phyloP scores from a whole-genome alignment of 1,140 invertebrate genomes.

The Grapholita molesta region DNA sequence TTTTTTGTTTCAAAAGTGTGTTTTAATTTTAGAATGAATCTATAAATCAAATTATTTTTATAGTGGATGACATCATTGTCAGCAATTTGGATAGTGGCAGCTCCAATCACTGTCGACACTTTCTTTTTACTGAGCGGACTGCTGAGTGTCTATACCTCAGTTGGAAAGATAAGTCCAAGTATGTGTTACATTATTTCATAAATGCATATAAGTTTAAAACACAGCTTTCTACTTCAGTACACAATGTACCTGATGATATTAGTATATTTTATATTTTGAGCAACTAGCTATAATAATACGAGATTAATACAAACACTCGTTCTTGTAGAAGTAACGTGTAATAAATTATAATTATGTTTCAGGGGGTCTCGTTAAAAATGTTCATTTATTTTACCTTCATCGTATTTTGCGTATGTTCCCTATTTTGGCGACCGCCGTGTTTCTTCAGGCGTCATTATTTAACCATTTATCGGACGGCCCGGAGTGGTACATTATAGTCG shows the following conservation, averaged over 20 bases:
- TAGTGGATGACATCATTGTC: slow-evolving; percentile 33
- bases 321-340: too few species aligned
- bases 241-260: too few species aligned
- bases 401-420: slow-evolving; percentile 80
- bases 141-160: slow-evolving; percentile 71
- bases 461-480: slow-evolving; percentile 80
- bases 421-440: slow-evolving; percentile 76
- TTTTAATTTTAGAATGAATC: neutral
- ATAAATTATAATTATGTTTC: neutral
- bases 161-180: slow-evolving; percentile 43
- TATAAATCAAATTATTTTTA: slow-evolving; percentile 18
- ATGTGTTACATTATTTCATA: slow-evolving; percentile 20
- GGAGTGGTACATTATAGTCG: slow-evolving; percentile 60
- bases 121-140: slow-evolving; percentile 76
- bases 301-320: too few species aligned
- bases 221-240: too few species aligned
- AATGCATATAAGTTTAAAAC: too few species aligned
- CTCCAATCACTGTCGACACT: slow-evolving; percentile 71
- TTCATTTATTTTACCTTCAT: slow-evolving; percentile 73
- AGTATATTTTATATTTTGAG: too few species aligned
- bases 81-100: slow-evolving; percentile 43
- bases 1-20: too few species aligned
- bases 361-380: slow-evolving; percentile 42
- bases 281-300: too few species aligned
- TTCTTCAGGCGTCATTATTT: slow-evolving; percentile 78